These are phyloP conservation scores for Tragelaphus oryx DNA, from an alignment of 2,797 vertebrate species.

Conservation along the genomic window DNA sequence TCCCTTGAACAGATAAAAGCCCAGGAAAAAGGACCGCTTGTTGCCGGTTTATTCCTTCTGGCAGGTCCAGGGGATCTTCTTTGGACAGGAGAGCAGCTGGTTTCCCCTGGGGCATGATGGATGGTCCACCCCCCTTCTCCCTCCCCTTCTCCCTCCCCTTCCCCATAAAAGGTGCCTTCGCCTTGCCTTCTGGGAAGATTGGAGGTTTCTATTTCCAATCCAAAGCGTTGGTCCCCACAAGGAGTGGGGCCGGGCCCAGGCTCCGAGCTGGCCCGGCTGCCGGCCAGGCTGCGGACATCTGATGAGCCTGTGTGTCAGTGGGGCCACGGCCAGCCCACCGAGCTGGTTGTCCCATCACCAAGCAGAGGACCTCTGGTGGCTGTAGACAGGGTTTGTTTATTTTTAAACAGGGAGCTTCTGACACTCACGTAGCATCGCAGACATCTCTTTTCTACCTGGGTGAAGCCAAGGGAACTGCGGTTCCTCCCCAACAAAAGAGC, in stretches of 20 bases:
- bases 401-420: background rate
- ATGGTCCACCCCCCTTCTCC: rapidly evolving
- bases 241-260: background rate
- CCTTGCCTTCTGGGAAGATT: background rate
- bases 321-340: background rate
- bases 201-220: background rate
- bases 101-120: background rate
- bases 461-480: rapidly evolving
- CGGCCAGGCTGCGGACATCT: background rate
- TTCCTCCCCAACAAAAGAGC: background rate
- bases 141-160: rapidly evolving
- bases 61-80: background rate
- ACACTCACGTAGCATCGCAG: background rate
- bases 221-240: background rate
- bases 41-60: background rate
- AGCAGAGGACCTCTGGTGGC: background rate
- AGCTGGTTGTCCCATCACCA: background rate
- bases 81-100: background rate
- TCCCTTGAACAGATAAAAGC: slow-evolving; percentile 51
- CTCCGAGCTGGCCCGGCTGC: background rate
- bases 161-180: background rate
- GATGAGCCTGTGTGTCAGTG: background rate
- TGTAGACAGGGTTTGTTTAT: background rate
- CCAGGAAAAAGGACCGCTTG: background rate
- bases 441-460: background rate